Evolutionary conservation across 2,888 invertebrate genomes (phyloP), one percentile per base, ranked within the genome.

Genomic region (Pristionchus mayeri): DNA sequence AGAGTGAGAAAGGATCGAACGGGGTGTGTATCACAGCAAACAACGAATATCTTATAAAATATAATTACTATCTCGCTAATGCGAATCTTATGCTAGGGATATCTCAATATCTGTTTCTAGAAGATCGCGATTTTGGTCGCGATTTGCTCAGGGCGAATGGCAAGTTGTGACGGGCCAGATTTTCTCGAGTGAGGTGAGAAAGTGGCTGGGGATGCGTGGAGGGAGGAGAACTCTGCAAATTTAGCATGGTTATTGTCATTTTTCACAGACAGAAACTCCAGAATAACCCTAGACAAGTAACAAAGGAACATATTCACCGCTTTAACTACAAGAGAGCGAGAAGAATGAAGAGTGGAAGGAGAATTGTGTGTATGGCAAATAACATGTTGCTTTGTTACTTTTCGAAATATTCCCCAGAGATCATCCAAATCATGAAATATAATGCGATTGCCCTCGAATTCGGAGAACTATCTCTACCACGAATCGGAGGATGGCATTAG

Each of bases 121-220:
- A 63, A 63, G 63, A 34, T 1, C 63, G 63, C 11, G 63, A 63
- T 7, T 27, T 82, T 40, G 30, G 54, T 37, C 81, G 81, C 60
- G n/a, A n/a, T n/a, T n/a, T n/a, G n/a, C n/a, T n/a, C n/a, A 82
- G 24, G n/a, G 81, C 40, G 30, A 63, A 82, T 3, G 84, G 75
- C 34, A 84, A 48, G 27, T 84, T 84, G 84, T 84, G 84, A 24
- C 75, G 40, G 7, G 37, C 34, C 50, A 84, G 84, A 52, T 71
- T 75, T 11, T 71, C 84, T 40, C 84, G 34, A 7, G 84, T 84
- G 9, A 84, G 81, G 30, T 44, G 34, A 34, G 81, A 82, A 18
- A 82, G 48, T 4, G 84, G 71, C 52, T 75, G 71, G 18, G 84
- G 84, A 75, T 84, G 84, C 24, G 84, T 84, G 27, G 84, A 84